Evolutionary conservation across 2,888 invertebrate species (phyloP), one percentile per base, ranked within the genome.

Genomic region (Eurois occulta): DNA sequence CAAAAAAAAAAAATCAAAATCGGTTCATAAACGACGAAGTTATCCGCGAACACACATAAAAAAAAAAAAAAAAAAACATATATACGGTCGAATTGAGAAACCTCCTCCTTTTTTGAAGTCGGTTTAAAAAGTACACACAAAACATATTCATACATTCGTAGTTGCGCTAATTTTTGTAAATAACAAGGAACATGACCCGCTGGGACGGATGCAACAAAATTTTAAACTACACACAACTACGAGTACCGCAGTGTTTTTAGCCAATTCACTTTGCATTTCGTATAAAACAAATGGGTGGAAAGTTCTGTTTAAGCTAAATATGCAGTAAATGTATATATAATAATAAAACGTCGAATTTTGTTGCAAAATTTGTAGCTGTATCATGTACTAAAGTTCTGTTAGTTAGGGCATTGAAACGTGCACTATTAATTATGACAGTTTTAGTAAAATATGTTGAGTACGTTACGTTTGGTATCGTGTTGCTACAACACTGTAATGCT

Each of bases 231-330:
- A 38, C 75, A 38, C 75, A 72, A 70, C 76, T 83, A 60, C 32
- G 60, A 32, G 18, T 32, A 60, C 76, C 71, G 80, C 78, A 52
- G 67, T 81, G 86, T 88, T 86, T 87, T 88, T 81, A 78, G 74
- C 76, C 77, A 77, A 78, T 87, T 87, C 81, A 87, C 83, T 88
- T 88, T 81, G 87, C 75, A 81, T 85, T 52, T 72, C 78, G 77
- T 66, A 77, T 74, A 69, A 72, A 83, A 87, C 75, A 78, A 87
- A 86, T 78, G 72, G 65, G 18, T 16, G 21, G 69, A 80, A 80
- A 84, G 74, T 86, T 86, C 62, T 7, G 60, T 64, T 82, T 28
- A 43, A 77, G 55, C 74, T 66, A 75, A 80, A 80, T 84, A 65
- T 80, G 43, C 52, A 85, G 71, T 81, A 82, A 82, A 72, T 72